Base-by-base conservation (phyloP, 2,888 invertebrate genomes). In the Orthosia incerta region DNA sequence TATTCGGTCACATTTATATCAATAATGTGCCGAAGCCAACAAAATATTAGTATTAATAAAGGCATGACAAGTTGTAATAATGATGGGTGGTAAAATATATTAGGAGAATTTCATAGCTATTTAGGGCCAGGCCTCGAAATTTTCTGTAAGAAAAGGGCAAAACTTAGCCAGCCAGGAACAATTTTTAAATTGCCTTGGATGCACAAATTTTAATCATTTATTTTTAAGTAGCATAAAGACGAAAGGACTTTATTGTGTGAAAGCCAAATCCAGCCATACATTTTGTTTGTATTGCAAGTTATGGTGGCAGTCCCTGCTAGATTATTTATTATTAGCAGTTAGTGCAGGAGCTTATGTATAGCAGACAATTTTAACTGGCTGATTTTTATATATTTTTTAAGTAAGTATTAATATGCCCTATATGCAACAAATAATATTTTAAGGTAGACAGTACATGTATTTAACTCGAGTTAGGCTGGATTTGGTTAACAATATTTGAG, bases 1-100 rank as follows among this genome's bases (percentile, higher is more conserved):
- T 86, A 86, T 74, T 74, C 72, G 74, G 84, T 89, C 87, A 88
- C 88, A 88, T 80, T 66, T 69, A 59, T 79, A 82, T 79, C 15
- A 50, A 74, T 80, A 70, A 76, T 73, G 71, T 74, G 73, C 68
- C 31, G 67, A 57, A 53, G 46, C 67, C 63, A 76, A 74, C 50
- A 66, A 74, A 61, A 46, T 31, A 62, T 59, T 79, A 57, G 56
- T 61, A 13, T 75, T 67, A 74, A 63, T 67, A 31, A 71, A 60
- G 64, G 73, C 67, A 78, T 83, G 74, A 84, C 80, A 79, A 83
- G 56, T 74, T 23, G 23, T 67, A 61, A 57, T 62, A 65, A 53
- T 55, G 48, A 16, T 71, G 31, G 74, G 46, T 64, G 62, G 75
- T 23, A 56, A 75, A 72, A 66, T 62, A 64, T 66, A 71, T 67